Percentiles rank a stretch among this genome's conserved stretches.
phyloP scores from a whole-genome alignment of 2,113 vertebrate species.

The Saccopteryx bilineata region DNA sequence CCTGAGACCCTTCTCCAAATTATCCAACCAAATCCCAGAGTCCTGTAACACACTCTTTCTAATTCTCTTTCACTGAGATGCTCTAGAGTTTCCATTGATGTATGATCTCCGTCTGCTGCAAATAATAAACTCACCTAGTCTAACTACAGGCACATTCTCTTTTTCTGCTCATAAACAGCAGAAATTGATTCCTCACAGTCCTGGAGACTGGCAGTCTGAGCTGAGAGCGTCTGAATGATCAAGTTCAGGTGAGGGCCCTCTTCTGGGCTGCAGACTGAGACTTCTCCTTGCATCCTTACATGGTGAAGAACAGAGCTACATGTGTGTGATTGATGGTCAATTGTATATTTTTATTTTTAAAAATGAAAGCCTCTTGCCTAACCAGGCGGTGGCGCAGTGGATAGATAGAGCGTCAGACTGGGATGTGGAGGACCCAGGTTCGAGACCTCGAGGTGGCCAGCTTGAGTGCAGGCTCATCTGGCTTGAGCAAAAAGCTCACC shows the following conservation, averaged over 20 bases:
- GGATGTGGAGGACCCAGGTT: too few species aligned
- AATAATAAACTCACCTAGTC: not conserved
- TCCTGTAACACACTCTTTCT: not conserved
- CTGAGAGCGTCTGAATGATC: not conserved
- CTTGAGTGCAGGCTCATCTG: too few species aligned
- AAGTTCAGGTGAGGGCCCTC: not conserved
- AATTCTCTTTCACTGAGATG: not conserved
- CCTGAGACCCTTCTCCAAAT: not conserved
- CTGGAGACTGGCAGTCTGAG: not conserved
- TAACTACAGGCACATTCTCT: not conserved
- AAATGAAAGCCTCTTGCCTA: not conserved
- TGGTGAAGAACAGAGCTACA: not conserved
- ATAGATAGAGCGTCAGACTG: too few species aligned
- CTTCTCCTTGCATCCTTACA: not conserved
- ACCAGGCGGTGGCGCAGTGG: too few species aligned
- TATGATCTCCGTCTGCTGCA: not conserved
- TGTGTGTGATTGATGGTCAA: not conserved
- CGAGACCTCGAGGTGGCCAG: too few species aligned
- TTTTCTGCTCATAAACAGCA: not conserved
- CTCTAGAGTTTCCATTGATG: not conserved
- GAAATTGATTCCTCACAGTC: not conserved
- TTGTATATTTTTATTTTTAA: not conserved
- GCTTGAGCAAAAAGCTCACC: too few species aligned
- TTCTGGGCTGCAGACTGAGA: not conserved
- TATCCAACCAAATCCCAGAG: not conserved